phyloP scores from a whole-genome alignment of 2,113 vertebrate genomes.

The Parus major region DNA sequence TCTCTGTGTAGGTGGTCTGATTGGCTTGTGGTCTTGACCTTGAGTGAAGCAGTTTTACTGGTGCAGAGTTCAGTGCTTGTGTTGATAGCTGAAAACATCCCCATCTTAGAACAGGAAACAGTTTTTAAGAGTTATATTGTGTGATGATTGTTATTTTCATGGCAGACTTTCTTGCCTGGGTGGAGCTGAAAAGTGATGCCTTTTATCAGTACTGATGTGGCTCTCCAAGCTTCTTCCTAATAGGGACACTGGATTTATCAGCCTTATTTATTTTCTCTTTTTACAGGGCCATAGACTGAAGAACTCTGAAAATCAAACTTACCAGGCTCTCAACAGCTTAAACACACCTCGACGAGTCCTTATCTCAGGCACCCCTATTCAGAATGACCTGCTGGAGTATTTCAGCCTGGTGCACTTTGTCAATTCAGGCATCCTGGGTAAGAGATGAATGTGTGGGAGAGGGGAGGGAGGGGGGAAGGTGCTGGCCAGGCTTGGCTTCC shows the following conservation, averaged over 20 bases:
- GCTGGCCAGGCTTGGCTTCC: background rate
- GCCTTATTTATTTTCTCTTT: background rate
- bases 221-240: background rate
- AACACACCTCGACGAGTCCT: conserved; percentile 89
- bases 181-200: background rate
- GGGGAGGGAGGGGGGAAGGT: background rate
- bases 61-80: background rate
- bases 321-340: conserved; percentile 90
- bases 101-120: background rate
- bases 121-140: background rate
- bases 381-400: conserved; percentile 97
- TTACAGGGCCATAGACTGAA: conserved; percentile 92
- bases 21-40: background rate
- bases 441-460: background rate
- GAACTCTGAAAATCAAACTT: conserved; percentile 98
- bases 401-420: conserved; percentile 98
- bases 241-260: background rate
- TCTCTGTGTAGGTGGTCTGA: background rate
- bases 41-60: background rate
- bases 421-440: conserved; percentile 92
- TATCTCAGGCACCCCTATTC: conserved; percentile 96
- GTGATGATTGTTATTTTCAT: background rate
- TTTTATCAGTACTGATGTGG: background rate
- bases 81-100: background rate
- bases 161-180: background rate